Conservation (phyloP, 2,113 vertebrate species). For the Rhipidura dahli region DNA sequence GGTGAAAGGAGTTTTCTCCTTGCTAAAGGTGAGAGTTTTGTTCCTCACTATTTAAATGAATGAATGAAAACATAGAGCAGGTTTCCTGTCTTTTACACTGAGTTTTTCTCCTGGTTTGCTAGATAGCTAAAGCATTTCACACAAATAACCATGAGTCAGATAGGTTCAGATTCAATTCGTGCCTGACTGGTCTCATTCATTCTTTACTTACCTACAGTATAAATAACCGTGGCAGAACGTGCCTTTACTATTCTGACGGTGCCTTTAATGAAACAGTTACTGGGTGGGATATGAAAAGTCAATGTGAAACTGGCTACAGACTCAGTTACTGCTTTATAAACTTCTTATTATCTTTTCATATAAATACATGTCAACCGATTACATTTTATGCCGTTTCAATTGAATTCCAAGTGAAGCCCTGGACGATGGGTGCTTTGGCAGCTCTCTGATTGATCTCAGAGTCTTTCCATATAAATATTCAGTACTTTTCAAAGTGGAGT, state of each 20-base stretch:
- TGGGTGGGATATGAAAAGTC: neutral
- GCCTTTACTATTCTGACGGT: neutral
- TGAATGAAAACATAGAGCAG: neutral
- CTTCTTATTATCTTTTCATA: constrained; percentile 20
- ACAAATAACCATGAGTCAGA: neutral
- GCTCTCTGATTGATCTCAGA: constrained; percentile 9
- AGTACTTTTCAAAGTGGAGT: neutral
- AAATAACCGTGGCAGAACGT: neutral
- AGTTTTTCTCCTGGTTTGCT: neutral
- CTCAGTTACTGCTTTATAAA: neutral
- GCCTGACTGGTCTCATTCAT: neutral
- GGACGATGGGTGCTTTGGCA: neutral
- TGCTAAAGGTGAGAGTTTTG: neutral
- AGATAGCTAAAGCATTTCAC: neutral
- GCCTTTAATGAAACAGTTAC: neutral
- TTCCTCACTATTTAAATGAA: neutral
- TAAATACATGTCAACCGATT: neutral
- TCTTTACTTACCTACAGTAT: neutral
- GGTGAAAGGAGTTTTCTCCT: neutral
- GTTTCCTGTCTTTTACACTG: neutral
- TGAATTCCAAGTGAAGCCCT: neutral
- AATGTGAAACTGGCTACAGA: neutral
- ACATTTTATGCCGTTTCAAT: constrained; percentile 24
- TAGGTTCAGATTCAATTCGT: neutral
- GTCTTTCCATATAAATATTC: constrained; percentile 31